A percentile compares a stretch with the other conserved stretches of the same genome.
phyloP scores from a whole-genome alignment of 2,113 vertebrate species.

The Callipepla californica region DNA sequence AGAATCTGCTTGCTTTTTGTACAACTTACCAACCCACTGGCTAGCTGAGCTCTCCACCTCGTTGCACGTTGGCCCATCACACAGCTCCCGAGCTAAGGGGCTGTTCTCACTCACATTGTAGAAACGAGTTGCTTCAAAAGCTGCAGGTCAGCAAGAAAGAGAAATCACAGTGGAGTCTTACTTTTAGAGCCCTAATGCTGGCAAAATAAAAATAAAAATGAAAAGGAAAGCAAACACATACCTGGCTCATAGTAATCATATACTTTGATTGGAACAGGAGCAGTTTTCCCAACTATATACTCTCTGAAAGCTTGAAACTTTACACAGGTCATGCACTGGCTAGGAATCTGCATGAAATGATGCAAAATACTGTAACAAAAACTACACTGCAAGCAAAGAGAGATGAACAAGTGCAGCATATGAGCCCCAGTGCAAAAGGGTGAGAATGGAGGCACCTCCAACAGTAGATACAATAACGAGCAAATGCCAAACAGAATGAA shows the following conservation, averaged over 20 bases:
- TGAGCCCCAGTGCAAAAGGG: fast-evolving
- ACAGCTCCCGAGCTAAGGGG: slow-evolving; percentile 88
- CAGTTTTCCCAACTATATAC: slow-evolving; percentile 93
- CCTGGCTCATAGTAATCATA: slow-evolving; percentile 97
- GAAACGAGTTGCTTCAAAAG: slow-evolving; percentile 92
- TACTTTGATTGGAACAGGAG: slow-evolving; percentile 90
- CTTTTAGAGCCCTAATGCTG: background rate
- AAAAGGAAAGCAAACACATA: slow-evolving; percentile 43
- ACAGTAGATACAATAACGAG: fast-evolving
- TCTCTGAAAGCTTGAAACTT: slow-evolving; percentile 89
- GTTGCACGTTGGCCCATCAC: slow-evolving; percentile 90
- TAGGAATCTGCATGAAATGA: slow-evolving; percentile 83
- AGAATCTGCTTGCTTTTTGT: background rate
- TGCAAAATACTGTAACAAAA: background rate
- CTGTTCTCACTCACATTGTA: slow-evolving; percentile 93
- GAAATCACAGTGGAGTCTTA: background rate
- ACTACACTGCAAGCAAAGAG: background rate
- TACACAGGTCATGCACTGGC: slow-evolving; percentile 93
- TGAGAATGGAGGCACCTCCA: background rate
- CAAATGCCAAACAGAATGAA: background rate
- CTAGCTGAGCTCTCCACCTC: slow-evolving; percentile 91
- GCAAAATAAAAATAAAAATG: background rate
- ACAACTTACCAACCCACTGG: slow-evolving; percentile 86
- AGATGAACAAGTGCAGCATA: fast-evolving
- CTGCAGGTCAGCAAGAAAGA: slow-evolving; percentile 65